Evolutionary conservation across 2,888 invertebrate genomes (phyloP).

Genomic region (Drosophila nigricruria): DNA sequence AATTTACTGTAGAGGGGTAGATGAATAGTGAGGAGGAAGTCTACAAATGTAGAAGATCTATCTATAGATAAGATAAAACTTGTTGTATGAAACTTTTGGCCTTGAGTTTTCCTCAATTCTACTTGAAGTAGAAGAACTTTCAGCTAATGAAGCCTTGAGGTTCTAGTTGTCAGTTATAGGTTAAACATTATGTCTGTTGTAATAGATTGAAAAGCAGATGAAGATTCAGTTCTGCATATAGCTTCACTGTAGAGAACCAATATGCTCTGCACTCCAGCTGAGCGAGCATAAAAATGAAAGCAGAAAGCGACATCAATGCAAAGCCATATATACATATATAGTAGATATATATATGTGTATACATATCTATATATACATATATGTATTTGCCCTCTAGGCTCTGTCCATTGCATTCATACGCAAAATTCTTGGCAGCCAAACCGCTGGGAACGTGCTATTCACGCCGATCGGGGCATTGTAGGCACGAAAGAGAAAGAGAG

Average conservation of each 20-base stretch:
- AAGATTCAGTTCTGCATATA: no score
- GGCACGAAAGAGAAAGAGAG: not conserved
- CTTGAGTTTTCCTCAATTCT: no score
- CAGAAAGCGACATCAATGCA: not conserved
- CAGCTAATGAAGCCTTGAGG: no score
- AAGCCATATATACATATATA: not conserved
- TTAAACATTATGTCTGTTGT: no score
- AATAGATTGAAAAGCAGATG: no score
- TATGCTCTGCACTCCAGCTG: not conserved
- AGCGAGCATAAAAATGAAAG: not conserved
- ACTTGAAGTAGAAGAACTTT: no score
- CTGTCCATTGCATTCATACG: slow-evolving; percentile 26
- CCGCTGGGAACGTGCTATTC: slow-evolving; percentile 44
- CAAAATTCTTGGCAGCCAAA: slow-evolving; percentile 25
- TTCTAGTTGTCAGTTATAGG: no score
- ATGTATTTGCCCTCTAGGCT: not conserved
- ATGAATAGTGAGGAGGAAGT: no score
- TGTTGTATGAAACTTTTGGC: no score
- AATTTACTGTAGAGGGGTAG: no score
- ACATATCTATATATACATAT: not conserved
- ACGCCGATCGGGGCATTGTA: slow-evolving; percentile 22
- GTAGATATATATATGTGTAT: not conserved
- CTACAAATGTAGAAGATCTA: no score
- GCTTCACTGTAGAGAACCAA: not conserved
- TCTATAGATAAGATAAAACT: no score